Evolutionary conservation across 2,113 vertebrate species (phyloP).

Genomic region (Epinephelus lanceolatus): DNA sequence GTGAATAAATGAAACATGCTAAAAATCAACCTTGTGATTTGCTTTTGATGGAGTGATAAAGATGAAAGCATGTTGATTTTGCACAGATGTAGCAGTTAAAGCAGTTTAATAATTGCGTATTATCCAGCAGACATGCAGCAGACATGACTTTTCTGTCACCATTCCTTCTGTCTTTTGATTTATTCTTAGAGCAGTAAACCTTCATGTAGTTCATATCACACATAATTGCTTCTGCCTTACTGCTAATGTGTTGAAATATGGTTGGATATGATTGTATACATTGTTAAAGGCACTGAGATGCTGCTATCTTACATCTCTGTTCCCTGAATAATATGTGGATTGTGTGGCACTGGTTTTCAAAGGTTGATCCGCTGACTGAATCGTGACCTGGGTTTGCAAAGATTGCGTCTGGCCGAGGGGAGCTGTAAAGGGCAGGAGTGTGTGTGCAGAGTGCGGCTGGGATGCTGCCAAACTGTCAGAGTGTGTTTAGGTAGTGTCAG

Average conservation of each 20-base stretch:
- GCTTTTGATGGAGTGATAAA: background rate
- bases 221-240: background rate
- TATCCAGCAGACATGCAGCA: conserved; percentile 21
- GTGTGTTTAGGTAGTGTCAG: conserved; percentile 56
- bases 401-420: conserved; percentile 27
- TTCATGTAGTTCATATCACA: background rate
- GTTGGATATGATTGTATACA: background rate
- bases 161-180: background rate
- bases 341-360: conserved; percentile 26
- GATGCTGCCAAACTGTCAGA: conserved; percentile 59
- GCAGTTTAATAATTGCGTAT: background rate
- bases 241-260: background rate
- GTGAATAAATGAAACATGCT: background rate
- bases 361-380: conserved; percentile 34
- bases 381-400: conserved; percentile 32
- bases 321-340: background rate
- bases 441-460: conserved; percentile 52
- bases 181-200: background rate
- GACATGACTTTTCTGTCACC: background rate
- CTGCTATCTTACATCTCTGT: background rate
- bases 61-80: conserved; percentile 7
- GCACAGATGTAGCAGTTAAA: background rate
- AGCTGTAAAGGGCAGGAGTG: conserved; percentile 55
- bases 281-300: background rate
- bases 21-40: background rate